Base-by-base conservation (phyloP, 1,140 invertebrate species). In the Euborellia annulipes region DNA sequence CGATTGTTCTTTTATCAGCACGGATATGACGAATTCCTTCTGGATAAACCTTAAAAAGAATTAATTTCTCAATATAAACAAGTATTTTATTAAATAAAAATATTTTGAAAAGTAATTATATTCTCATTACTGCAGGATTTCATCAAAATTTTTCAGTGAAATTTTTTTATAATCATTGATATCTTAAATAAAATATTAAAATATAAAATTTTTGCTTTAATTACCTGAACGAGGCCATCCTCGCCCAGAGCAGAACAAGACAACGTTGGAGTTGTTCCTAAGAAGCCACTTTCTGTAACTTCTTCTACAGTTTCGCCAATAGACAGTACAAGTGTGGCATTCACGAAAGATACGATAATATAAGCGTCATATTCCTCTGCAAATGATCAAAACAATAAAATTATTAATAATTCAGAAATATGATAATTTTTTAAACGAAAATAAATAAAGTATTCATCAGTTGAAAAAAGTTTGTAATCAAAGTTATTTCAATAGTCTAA, bases 241-340 rank as follows among this genome's bases (percentile, higher is more conserved):
- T 94, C 92, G 46, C 94, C 95, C 21, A 99, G 74, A 17, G 95
- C 85, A 22, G 91, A 92, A 68, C 95, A 98, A 42, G 87, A 89
- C 1, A 99, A 66, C 0, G 96, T 99, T 1, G 93, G 94, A 0
- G 94, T 98, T 1, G 95, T 98, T 48, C 95, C 95, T 41, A 98
- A 70, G 62, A 99, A 99, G 23, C 96, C 96, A 41, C 94, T 98
- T 68, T 99, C 95, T 4, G 94, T 95, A 1, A 98, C 95, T 85
- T 99, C 96, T 67, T 99, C 96, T 23, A 99, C 96, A 50, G 94
- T 99, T 66, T 99, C 96, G 51, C 96, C 96, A 63, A 99, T 99
- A 51, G 91, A 96, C 52, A 99, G 73, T 47, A 99, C 95, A 52
- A 99, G 74, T 20, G 96, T 99, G 47, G 96, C 96, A 69, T 98